These are phyloP conservation scores for Momotus momota DNA, from an alignment of 2,797 vertebrate species.

Conservation along the genomic window DNA sequence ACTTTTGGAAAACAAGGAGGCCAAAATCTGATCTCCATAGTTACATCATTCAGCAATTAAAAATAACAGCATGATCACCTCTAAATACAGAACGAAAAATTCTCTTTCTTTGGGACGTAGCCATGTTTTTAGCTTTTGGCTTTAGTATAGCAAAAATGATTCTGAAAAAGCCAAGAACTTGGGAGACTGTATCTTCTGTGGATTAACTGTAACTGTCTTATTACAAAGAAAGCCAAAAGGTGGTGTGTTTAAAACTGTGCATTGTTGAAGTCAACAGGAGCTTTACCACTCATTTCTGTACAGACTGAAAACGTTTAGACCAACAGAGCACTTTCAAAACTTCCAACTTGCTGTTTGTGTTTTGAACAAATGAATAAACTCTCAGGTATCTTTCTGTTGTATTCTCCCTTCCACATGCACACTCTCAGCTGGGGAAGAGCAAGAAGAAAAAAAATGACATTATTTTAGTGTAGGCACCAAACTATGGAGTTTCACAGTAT, in stretches of 20 bases:
- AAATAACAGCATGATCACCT: neutral
- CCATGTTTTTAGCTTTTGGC: neutral
- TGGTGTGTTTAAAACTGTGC: neutral
- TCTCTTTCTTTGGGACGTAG: neutral
- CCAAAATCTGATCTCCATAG: neutral
- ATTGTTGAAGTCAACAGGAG: neutral
- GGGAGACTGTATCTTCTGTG: neutral
- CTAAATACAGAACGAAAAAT: slow-evolving; percentile 22
- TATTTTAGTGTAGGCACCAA: neutral
- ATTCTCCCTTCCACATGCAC: neutral
- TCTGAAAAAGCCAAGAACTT: neutral
- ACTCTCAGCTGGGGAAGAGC: neutral
- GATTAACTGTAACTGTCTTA: neutral
- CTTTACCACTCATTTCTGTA: neutral
- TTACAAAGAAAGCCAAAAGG: neutral
- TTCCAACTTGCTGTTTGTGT: neutral
- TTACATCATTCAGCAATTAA: neutral
- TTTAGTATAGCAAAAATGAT: neutral
- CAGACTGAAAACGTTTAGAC: neutral
- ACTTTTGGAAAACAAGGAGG: neutral
- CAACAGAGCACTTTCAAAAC: neutral
- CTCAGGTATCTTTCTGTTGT: neutral
- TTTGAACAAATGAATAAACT: neutral
- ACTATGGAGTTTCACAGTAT: neutral
- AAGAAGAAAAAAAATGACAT: neutral